These are phyloP conservation scores for Hyppa rectilinea DNA, from an alignment of 2,888 invertebrate genomes.

Conservation along the genomic window DNA sequence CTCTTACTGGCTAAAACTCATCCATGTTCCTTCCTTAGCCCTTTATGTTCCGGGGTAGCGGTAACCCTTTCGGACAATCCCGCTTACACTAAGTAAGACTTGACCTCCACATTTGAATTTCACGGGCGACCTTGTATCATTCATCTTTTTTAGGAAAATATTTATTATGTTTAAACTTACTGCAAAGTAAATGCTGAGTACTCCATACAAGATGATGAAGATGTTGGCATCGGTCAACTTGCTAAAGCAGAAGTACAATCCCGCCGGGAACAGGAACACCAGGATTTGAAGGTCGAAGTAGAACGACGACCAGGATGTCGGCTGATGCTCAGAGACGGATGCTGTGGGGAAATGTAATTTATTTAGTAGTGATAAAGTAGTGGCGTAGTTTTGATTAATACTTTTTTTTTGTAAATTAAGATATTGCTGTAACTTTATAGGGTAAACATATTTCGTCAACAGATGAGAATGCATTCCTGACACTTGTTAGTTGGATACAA, in stretches of 20 bases:
- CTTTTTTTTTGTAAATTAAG: not conserved
- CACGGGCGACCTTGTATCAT: too few relatives aligned
- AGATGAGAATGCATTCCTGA: too few relatives aligned
- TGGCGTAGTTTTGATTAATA: slow-evolving; percentile 2
- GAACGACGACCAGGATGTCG: slow-evolving; percentile 99
- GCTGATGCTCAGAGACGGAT: slow-evolving; percentile 99
- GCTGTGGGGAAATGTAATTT: slow-evolving; percentile 79
- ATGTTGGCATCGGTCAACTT: slow-evolving; percentile 98
- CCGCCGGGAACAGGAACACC: slow-evolving; percentile 98
- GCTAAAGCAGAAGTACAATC: slow-evolving; percentile 99
- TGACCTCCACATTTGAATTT: too few relatives aligned
- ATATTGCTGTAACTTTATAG: not conserved
- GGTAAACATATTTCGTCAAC: too few relatives aligned
- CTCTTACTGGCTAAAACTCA: too few relatives aligned
- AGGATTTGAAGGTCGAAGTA: slow-evolving; percentile 99
- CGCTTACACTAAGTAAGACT: too few relatives aligned
- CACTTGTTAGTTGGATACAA: too few relatives aligned
- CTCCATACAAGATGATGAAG: slow-evolving; percentile 99
- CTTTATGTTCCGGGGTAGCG: too few relatives aligned
- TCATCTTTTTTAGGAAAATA: too few relatives aligned
- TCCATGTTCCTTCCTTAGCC: too few relatives aligned
- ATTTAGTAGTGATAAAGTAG: slow-evolving; percentile 3
- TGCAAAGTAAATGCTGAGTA: slow-evolving; percentile 99
- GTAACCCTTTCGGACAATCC: too few relatives aligned
- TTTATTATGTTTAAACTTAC: slow-evolving; percentile 89